Conservation (phyloP, 2,113 vertebrate genomes). For the Lagenorhynchus albirostris region DNA sequence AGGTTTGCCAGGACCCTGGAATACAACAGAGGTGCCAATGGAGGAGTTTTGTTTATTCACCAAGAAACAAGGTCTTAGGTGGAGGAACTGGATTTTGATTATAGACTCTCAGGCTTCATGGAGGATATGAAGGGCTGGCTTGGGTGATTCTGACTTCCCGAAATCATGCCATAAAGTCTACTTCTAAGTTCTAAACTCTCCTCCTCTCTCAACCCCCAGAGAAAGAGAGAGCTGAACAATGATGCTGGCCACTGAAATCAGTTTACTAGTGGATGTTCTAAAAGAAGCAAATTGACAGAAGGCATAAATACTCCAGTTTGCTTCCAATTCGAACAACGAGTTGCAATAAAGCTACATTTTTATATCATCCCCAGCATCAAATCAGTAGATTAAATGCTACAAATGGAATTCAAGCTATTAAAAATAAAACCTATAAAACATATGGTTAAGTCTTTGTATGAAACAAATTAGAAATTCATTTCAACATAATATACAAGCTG, state of each 20-base stretch:
- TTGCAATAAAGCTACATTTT: background rate
- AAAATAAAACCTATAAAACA: background rate
- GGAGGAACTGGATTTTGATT: background rate
- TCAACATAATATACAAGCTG: background rate
- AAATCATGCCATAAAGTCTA: background rate
- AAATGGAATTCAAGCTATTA: background rate
- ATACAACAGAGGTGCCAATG: background rate
- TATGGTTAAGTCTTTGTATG: background rate
- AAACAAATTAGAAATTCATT: conserved; percentile 54
- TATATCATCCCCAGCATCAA: background rate
- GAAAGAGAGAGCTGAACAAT: background rate
- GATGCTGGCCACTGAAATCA: background rate
- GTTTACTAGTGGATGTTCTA: background rate
- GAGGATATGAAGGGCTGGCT: background rate
- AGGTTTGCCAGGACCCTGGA: background rate
- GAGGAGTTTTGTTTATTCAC: background rate
- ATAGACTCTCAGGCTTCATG: background rate
- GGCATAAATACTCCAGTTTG: background rate
- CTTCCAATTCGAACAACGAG: background rate
- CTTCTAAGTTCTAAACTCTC: background rate
- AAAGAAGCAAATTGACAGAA: background rate
- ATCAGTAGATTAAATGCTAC: conserved; percentile 21
- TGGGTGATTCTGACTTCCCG: background rate
- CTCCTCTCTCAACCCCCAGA: background rate
- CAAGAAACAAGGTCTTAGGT: background rate